Base-by-base conservation (phyloP, 2,888 invertebrate species). In the Camponotus fellah region DNA sequence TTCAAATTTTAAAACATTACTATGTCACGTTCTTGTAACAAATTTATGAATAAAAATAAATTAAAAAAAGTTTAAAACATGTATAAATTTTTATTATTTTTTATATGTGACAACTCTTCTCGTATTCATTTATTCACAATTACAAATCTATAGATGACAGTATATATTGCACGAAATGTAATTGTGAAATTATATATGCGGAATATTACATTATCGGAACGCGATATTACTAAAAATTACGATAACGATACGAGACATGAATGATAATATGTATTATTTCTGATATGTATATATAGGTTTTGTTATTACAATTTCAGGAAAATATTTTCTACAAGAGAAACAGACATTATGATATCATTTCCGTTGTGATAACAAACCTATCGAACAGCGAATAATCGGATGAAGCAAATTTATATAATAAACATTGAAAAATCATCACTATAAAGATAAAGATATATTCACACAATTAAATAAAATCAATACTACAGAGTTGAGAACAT, bases 181-280 rank as follows among this genome's bases (percentile, higher is more conserved):
- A 74, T 46, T 80, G 53, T 53, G 17, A 72, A 80, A 60, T 2
- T 34, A 14, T 12, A 74, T n/a, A 53, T n/a, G n/a, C 49, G 6
- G 5, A 56, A 12, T 53, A 71, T 79, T 71, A 69, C 43, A 77
- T 58, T 79, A 79, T 72, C 21, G 72, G 74, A 74, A 80, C 46
- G 75, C 6, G 26, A 79, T 74, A 60, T 60, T 72, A 46, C 12
- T 60, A 80, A 80, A 80, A 80, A 80, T 79, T 43, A 58, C 43
- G 10, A 26, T 79, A 58, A 79, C 12, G 21, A 62, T 56, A 58
- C 32, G 17, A 79, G 21, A 60, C 9, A 80, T 17, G 12, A 71
- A 5, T 2, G 0, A 9, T 37, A 60, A 6, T 37, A 26, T 26
- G 34, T 46, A 60, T 79, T 71, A 72, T 80, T 74, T 72, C 46